Conservation (phyloP, 92 coral and sea anemone species). For the Paramuricea clavata region DNA sequence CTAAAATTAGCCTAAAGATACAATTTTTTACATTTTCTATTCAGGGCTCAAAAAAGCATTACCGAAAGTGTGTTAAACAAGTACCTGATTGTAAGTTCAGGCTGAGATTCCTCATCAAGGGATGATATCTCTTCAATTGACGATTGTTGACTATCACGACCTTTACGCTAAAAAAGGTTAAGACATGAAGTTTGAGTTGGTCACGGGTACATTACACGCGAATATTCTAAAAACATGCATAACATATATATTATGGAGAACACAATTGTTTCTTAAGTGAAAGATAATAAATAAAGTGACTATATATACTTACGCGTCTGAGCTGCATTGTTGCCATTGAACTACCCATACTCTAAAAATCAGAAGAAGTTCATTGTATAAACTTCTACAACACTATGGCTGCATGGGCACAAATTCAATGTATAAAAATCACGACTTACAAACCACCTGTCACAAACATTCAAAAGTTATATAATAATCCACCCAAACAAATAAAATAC, state of each 20-base stretch:
- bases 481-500: background rate
- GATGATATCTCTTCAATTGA: background rate
- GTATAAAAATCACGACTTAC: background rate
- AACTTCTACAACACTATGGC: background rate
- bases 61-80: no score
- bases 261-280: background rate
- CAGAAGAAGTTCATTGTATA: background rate
- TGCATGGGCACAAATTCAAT: background rate
- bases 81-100: conserved; percentile 2
- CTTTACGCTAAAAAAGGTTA: conserved; percentile 1
- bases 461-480: conserved; percentile 1
- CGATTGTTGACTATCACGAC: background rate
- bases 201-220: no score
- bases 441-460: background rate
- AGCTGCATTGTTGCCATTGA: background rate
- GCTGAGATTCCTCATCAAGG: background rate
- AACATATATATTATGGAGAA: background rate
- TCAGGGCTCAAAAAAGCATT: no score
- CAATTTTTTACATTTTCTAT: no score
- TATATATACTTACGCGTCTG: background rate
- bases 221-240: background rate
- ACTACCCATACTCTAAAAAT: conserved; percentile 10
- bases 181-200: no score
- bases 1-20: no score
- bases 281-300: background rate